A percentile compares a stretch with the other conserved stretches of the same genome.
These are phyloP conservation scores for Meda fulgida DNA, from an alignment of 2,797 vertebrate genomes.

Conservation along the genomic window DNA sequence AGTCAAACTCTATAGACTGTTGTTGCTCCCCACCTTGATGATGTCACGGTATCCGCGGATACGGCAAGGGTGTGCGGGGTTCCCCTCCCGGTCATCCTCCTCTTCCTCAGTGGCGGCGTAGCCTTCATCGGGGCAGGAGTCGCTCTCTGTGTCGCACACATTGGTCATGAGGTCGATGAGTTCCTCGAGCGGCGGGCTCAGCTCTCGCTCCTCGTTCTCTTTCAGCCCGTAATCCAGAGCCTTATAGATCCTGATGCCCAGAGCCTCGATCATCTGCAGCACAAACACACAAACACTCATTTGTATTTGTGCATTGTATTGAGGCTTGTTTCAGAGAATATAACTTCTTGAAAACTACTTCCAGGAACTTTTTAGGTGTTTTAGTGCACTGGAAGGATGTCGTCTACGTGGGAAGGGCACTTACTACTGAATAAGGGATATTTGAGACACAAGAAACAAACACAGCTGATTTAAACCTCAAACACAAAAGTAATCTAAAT, in stretches of 20 bases:
- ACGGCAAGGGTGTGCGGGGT: conserved; percentile 69
- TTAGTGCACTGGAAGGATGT: neutral
- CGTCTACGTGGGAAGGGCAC: neutral
- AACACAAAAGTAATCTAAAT: neutral
- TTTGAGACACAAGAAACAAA: neutral
- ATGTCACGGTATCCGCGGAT: conserved; percentile 88
- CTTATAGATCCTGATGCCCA: conserved; percentile 98
- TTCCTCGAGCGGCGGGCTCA: conserved; percentile 93
- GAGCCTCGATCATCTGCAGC: conserved; percentile 88
- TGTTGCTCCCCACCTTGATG: conserved; percentile 81
- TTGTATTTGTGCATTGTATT: neutral
- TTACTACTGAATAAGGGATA: neutral
- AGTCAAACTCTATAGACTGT: neutral
- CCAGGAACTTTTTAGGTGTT: neutral
- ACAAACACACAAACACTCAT: conserved; percentile 11
- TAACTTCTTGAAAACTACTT: neutral
- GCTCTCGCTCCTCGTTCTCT: conserved; percentile 95
- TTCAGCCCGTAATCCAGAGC: conserved; percentile 97
- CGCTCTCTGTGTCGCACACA: conserved; percentile 79
- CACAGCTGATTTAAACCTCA: neutral
- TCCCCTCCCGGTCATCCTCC: conserved; percentile 80
- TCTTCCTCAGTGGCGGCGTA: conserved; percentile 94
- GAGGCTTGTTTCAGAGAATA: neutral
- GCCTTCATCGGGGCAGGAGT: conserved; percentile 88
- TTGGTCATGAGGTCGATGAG: conserved; percentile 98